Evolutionary conservation across 1,140 invertebrate species (phyloP), one percentile per base, ranked within the genome.

Genomic region (Atopsyche davidsoni): DNA sequence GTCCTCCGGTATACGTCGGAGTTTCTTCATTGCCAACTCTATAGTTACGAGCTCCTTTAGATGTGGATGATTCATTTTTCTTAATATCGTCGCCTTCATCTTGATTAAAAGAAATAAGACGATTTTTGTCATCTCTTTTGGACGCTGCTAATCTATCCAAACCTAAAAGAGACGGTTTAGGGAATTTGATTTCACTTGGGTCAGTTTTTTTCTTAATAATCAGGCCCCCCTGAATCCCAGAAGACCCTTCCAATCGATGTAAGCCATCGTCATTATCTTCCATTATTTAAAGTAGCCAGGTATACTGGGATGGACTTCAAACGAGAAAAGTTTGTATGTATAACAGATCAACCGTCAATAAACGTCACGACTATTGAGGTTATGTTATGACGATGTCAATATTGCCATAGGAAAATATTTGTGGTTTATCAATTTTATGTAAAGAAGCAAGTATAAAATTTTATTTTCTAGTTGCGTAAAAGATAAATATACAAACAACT

Each of bases 1-100:
- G 84, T 18, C 93, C 92, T 25, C 92, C 92, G 3, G 92, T 94
- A 62, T 96, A 82, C 0, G 92, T 89, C 0, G 94, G 94, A 4
- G 93, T 96, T 72, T 97, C 94, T 60, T 87, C 82, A 59, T 82
- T 78, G 6, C 82, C 73, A 47, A 79, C 70, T 45, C 93, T 75
- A 62, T 93, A 92, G 66, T 87, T 82, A 55, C 89, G 66, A 42
- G 67, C 75, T 17, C 74, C 67, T 39, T 68, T 75, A 43, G 67
- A 57, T 19, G 70, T 60, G 44, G 54, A 13, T 53, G 60, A 58
- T 53, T 77, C 75, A 17, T 13, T 17, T 19, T 45, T 53, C n/a
- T 47, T 45, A 1, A 48, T 51, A 41, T 71, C 72, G 52, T 80
- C 79, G 24, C 78, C 78, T 40, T 80, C 80, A 36, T 75, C 75